These are phyloP conservation scores for Tridacna gigas DNA, from an alignment of 2,888 invertebrate species.

Conservation along the genomic window DNA sequence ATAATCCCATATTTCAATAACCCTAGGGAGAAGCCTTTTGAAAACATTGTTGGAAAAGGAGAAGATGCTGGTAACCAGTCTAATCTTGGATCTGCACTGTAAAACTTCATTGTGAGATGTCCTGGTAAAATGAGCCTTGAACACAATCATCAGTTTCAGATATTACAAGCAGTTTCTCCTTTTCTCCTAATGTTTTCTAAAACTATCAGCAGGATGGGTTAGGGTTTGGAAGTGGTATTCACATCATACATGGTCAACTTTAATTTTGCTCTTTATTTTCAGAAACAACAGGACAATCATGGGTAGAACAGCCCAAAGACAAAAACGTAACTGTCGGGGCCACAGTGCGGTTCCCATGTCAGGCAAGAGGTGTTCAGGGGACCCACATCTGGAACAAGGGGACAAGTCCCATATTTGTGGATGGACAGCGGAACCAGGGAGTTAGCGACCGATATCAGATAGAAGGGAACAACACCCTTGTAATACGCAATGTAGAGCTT, in stretches of 20 bases:
- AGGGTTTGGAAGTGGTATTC: no score
- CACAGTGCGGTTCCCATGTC: constrained; percentile 64
- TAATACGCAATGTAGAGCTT: constrained; percentile 63
- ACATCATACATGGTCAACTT: background rate
- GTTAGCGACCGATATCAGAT: constrained; percentile 57
- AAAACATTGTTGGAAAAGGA: no score
- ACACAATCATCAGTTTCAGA: no score
- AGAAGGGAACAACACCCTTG: constrained; percentile 62
- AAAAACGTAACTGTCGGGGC: constrained; percentile 52
- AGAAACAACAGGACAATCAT: constrained; percentile 33
- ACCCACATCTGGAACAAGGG: constrained; percentile 63
- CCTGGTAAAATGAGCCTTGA: no score
- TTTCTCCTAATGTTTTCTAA: background rate
- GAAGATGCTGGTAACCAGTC: no score
- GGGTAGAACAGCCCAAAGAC: constrained; percentile 49
- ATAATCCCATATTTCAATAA: no score
- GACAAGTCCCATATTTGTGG: constrained; percentile 60
- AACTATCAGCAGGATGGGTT: no score
- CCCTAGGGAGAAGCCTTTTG: no score
- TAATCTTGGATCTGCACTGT: no score
- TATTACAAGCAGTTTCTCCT: no score
- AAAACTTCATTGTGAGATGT: no score
- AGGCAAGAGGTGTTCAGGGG: constrained; percentile 35
- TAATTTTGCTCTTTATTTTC: constrained; percentile 21
- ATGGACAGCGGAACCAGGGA: constrained; percentile 36